Conservation (phyloP, 2,797 vertebrate species). For the Scleropages formosus region DNA sequence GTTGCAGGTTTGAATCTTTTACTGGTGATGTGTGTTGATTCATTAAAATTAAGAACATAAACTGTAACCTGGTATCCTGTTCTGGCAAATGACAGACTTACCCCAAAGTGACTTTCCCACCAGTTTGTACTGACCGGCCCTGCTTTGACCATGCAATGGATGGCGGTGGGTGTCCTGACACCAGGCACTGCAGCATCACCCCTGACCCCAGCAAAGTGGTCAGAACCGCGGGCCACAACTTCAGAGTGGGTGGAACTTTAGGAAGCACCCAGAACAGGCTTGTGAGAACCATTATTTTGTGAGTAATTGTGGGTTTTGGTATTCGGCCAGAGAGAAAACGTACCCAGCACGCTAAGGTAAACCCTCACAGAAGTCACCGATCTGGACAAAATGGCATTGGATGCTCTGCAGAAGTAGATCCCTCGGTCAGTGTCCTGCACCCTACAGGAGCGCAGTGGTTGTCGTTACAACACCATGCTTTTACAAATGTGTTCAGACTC, state of each 20-base stretch:
- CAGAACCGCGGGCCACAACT: conserved; percentile 59
- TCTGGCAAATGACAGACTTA: conserved; percentile 34
- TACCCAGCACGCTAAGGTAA: conserved; percentile 64
- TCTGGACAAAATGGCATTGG: conserved; percentile 59
- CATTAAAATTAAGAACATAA: too few species aligned
- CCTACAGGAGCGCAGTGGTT: conserved; percentile 47
- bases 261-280: background rate
- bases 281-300: background rate
- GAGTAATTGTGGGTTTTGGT: background rate
- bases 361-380: conserved; percentile 62
- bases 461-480: too few species aligned
- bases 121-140: conserved; percentile 65
- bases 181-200: conserved; percentile 66
- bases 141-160: conserved; percentile 68
- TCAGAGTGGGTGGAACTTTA: conserved; percentile 64
- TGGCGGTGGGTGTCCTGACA: conserved; percentile 64
- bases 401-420: conserved; percentile 70
- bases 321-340: background rate
- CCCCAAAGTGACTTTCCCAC: conserved; percentile 63
- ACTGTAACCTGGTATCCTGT: too few species aligned
- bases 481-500: too few species aligned
- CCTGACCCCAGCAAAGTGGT: conserved; percentile 60
- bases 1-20: too few species aligned
- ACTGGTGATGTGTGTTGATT: too few species aligned
- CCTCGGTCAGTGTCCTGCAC: conserved; percentile 62